phyloP scores from a whole-genome alignment of 1,140 invertebrate genomes.

The Papilio polytes region DNA sequence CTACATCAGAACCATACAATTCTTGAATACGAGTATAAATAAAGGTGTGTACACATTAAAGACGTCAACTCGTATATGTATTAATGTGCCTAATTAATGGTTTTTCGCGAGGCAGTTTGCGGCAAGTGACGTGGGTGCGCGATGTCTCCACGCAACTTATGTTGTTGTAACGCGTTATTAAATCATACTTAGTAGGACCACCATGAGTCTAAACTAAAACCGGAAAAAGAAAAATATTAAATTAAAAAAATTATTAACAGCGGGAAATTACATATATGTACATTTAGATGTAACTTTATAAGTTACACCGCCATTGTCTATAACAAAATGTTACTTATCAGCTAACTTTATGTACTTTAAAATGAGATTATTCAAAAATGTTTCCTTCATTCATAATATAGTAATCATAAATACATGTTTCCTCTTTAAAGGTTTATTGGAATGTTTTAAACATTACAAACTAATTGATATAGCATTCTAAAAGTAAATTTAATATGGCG shows the following conservation, averaged over 20 bases:
- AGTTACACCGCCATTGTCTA: too few relatives aligned
- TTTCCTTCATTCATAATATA: too few relatives aligned
- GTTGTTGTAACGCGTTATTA: slow-evolving; percentile 58
- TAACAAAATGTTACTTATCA: too few relatives aligned
- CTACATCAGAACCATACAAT: not conserved
- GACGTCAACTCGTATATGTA: not conserved
- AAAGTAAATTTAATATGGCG: slow-evolving; percentile 34
- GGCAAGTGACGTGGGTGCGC: slow-evolving; percentile 25
- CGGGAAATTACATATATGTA: too few relatives aligned
- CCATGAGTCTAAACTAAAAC: slow-evolving; percentile 42
- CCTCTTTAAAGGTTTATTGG: not conserved
- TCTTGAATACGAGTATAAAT: slow-evolving; percentile 2
- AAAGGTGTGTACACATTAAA: slow-evolving; percentile 6
- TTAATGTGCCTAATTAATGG: slow-evolving; percentile 26
- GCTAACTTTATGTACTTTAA: too few relatives aligned
- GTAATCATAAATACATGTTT: too few relatives aligned
- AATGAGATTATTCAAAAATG: too few relatives aligned
- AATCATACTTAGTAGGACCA: slow-evolving; percentile 50
- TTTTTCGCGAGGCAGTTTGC: slow-evolving; percentile 39
- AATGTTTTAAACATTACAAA: not conserved
- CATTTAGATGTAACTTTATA: too few relatives aligned
- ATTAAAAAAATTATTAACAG: too few relatives aligned
- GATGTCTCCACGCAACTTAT: slow-evolving; percentile 50
- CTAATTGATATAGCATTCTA: not conserved
- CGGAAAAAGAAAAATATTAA: not conserved